Conservation (phyloP, 2,113 vertebrate species). For the Tachysurus vachellii region DNA sequence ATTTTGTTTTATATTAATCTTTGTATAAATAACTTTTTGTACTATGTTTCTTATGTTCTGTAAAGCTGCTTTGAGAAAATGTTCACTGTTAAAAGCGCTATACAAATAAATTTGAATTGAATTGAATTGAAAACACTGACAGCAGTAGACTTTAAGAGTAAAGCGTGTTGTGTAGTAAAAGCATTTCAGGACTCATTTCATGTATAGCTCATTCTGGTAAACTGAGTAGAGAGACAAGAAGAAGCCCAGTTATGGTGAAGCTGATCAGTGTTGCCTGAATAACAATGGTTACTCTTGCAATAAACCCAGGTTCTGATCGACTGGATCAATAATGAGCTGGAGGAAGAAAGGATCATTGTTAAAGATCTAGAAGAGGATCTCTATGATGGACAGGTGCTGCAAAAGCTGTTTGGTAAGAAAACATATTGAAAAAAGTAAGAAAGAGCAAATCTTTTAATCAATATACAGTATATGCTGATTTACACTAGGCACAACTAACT, state of each 20-base stretch:
- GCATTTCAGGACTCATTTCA: background rate
- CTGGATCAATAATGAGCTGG: conserved; percentile 95
- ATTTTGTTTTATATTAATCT: no score
- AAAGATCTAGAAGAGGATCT: conserved; percentile 95
- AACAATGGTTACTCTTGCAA: background rate
- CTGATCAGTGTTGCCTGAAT: background rate
- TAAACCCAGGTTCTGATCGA: conserved; percentile 86
- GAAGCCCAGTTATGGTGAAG: background rate
- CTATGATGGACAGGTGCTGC: conserved; percentile 95
- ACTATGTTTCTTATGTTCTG: no score
- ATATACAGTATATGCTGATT: background rate
- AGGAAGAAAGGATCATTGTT: conserved; percentile 94
- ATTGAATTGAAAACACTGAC: background rate
- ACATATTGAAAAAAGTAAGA: background rate
- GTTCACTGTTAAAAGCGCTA: no score
- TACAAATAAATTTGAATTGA: no score
- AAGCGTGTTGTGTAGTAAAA: background rate
- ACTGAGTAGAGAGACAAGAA: background rate
- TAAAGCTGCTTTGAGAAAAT: no score
- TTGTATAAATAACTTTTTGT: no score
- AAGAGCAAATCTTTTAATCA: background rate
- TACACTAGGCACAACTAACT: no score
- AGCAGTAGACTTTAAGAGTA: background rate
- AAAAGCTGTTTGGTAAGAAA: conserved; percentile 91
- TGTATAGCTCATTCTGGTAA: background rate